Evolutionary conservation across 2,797 vertebrate species (phyloP).

Genomic region (Dipus sagitta): DNA sequence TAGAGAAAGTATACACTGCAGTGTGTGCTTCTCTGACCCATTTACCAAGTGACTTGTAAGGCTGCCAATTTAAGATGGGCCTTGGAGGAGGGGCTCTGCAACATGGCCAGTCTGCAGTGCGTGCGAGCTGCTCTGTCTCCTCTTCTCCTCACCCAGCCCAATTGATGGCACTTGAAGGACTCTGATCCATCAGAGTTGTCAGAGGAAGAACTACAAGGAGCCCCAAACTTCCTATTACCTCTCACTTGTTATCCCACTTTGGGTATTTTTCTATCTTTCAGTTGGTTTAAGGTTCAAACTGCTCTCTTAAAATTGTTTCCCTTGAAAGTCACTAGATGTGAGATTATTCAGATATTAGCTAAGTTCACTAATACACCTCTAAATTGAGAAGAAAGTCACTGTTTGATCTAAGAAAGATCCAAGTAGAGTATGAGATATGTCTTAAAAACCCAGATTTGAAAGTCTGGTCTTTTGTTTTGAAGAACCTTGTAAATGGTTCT

Average conservation of each 20-base stretch:
- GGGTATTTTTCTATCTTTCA: conserved; percentile 41
- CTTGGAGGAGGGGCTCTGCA: not conserved
- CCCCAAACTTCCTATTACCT: not conserved
- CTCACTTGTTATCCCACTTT: not conserved
- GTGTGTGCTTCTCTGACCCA: not conserved
- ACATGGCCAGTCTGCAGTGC: not conserved
- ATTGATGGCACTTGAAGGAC: not conserved
- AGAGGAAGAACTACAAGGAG: not conserved
- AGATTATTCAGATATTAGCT: not conserved
- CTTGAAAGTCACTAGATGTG: not conserved
- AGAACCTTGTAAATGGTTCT: conserved; percentile 36
- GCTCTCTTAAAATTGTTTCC: conserved; percentile 1
- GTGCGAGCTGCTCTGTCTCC: not conserved
- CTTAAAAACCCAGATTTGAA: conserved; percentile 28
- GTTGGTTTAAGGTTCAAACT: conserved; percentile 16
- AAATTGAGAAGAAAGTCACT: conserved; percentile 10
- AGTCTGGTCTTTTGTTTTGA: conserved; percentile 32
- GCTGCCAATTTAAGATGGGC: not conserved
- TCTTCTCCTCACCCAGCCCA: not conserved
- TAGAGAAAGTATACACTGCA: not conserved
- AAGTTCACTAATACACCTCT: not conserved
- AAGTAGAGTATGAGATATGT: not conserved
- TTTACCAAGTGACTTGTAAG: not conserved
- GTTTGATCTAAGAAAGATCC: conserved; percentile 10
- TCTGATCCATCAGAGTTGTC: not conserved